phyloP scores from a whole-genome alignment of 2,888 invertebrate genomes.

The Stramonita haemastoma region DNA sequence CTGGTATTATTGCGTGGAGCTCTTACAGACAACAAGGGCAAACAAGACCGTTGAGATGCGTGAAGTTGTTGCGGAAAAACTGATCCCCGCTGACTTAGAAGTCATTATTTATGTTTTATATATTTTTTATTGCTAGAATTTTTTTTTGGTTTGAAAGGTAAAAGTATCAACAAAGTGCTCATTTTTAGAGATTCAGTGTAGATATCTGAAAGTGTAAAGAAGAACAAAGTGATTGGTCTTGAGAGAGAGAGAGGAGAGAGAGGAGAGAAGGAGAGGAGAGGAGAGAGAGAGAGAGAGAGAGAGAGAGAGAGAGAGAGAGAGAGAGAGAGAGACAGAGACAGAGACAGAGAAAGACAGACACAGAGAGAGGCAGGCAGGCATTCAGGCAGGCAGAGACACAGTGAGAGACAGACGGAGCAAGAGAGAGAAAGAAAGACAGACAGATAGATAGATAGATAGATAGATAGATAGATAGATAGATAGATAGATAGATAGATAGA shows the following conservation, averaged over 20 bases:
- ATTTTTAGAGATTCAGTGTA: too few relatives aligned
- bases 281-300: neutral
- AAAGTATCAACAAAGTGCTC: too few relatives aligned
- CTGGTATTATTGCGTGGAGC: too few relatives aligned
- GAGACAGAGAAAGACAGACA: constrained; percentile 1
- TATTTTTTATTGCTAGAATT: too few relatives aligned
- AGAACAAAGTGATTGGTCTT: too few relatives aligned
- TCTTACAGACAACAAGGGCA: too few relatives aligned
- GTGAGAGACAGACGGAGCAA: neutral
- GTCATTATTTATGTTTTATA: too few relatives aligned
- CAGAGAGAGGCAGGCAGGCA: neutral
- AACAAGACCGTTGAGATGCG: too few relatives aligned
- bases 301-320: neutral
- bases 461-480: neutral
- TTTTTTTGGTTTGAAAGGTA: too few relatives aligned
- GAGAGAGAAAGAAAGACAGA: neutral
- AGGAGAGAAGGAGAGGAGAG: neutral
- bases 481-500: neutral
- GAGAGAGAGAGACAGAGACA: neutral
- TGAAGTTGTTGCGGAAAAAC: too few relatives aligned
- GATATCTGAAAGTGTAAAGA: too few relatives aligned
- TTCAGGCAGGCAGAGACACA: neutral
- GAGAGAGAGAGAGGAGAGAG: neutral
- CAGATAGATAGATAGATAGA: neutral
- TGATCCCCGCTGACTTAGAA: too few relatives aligned